These are phyloP conservation scores for Cebidichthys violaceus DNA, from an alignment of 2,113 vertebrate species.

Conservation along the genomic window DNA sequence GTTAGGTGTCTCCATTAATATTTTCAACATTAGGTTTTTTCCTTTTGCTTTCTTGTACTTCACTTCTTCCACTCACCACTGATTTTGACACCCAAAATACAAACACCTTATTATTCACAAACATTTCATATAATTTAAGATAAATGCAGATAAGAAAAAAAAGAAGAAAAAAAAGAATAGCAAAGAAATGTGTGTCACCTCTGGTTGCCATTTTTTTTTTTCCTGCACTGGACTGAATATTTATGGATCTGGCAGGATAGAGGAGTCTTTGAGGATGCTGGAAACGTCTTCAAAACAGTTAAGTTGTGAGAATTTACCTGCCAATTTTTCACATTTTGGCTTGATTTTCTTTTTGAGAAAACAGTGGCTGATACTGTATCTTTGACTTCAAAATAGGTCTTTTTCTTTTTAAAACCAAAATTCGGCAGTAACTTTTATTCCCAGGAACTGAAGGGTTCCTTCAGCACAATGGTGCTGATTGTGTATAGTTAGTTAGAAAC, in stretches of 20 bases:
- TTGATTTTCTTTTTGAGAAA: slow-evolving; percentile 15
- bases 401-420: not conserved
- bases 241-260: slow-evolving; percentile 42
- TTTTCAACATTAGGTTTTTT: not conserved
- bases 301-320: slow-evolving; percentile 43
- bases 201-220: slow-evolving; percentile 18
- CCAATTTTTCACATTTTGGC: slow-evolving; percentile 48
- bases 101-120: not conserved
- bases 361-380: slow-evolving; percentile 5
- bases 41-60: not conserved
- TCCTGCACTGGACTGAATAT: slow-evolving; percentile 28
- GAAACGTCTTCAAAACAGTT: slow-evolving; percentile 34
- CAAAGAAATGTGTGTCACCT: slow-evolving; percentile 7
- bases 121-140: not conserved
- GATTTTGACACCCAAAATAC: not conserved
- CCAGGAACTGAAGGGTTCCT: not conserved
- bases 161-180: not conserved
- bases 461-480: not conserved
- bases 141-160: not conserved
- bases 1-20: not conserved
- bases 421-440: not conserved
- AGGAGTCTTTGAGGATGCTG: slow-evolving; percentile 40
- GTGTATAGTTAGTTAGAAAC: not conserved
- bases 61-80: not conserved
- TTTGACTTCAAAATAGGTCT: slow-evolving; percentile 19